These are phyloP conservation scores for Thunnus albacares DNA, from an alignment of 2,797 vertebrate genomes.

Conservation along the genomic window DNA sequence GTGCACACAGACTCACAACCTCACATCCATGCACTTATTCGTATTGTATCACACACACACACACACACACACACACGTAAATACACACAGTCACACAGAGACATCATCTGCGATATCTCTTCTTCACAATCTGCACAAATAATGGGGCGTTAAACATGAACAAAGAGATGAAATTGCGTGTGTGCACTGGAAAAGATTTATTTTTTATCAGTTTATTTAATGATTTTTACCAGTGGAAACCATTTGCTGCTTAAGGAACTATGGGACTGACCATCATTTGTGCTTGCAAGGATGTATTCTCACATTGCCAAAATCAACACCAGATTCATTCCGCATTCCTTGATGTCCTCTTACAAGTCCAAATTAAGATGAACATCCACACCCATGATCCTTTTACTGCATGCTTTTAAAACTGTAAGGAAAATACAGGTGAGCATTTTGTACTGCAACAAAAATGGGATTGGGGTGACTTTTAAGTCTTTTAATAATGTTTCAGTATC, in stretches of 20 bases:
- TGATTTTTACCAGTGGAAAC: slow-evolving; percentile 45
- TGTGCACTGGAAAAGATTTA: slow-evolving; percentile 37
- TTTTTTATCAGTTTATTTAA: slow-evolving; percentile 49
- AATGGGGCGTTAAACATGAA: slow-evolving; percentile 36
- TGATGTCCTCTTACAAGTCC: slow-evolving; percentile 11
- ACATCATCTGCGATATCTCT: slow-evolving; percentile 59
- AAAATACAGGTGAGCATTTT: slow-evolving; percentile 57
- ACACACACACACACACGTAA: slow-evolving; percentile 31
- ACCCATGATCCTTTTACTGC: slow-evolving; percentile 55
- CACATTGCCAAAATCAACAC: slow-evolving; percentile 68
- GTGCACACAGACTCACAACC: slow-evolving; percentile 65
- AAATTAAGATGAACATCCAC: slow-evolving; percentile 21
- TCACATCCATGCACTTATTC: slow-evolving; percentile 18
- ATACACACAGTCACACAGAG: slow-evolving; percentile 55
- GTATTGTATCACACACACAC: slow-evolving; percentile 4
- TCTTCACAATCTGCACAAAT: slow-evolving; percentile 63
- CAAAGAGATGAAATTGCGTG: slow-evolving; percentile 35
- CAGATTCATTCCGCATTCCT: slow-evolving; percentile 37
- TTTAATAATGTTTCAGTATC: slow-evolving; percentile 55
- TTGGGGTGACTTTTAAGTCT: slow-evolving; percentile 40
- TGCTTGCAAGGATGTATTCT: slow-evolving; percentile 21
- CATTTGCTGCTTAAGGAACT: slow-evolving; percentile 63
- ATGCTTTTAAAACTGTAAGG: slow-evolving; percentile 68
- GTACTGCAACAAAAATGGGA: slow-evolving; percentile 35
- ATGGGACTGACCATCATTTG: slow-evolving; percentile 29